Conservation (phyloP, 2,797 vertebrate genomes). For the Oceanodroma leucorhoa region DNA sequence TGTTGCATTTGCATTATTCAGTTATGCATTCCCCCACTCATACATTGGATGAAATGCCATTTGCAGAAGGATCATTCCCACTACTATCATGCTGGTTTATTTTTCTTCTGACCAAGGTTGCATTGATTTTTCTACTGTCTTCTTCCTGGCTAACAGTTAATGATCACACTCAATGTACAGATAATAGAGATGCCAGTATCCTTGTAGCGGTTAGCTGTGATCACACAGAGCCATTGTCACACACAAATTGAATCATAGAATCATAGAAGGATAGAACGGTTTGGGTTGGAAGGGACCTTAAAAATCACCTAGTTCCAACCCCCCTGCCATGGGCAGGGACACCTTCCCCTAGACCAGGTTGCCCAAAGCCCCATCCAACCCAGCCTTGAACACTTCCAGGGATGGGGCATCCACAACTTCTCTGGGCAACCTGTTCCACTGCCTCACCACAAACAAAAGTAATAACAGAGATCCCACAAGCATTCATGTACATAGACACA, state of each 20-base stretch:
- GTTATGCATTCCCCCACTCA: neutral
- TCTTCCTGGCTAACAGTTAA: slow-evolving; percentile 11
- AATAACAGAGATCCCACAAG: neutral
- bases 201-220: neutral
- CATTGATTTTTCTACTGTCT: slow-evolving; percentile 30
- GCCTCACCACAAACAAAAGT: neutral
- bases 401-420: neutral
- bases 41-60: neutral
- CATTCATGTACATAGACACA: neutral
- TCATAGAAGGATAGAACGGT: neutral
- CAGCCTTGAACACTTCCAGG: neutral
- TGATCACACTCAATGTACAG: slow-evolving; percentile 5
- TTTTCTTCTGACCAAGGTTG: neutral
- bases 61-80: neutral
- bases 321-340: neutral
- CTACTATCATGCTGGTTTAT: neutral
- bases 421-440: neutral
- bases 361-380: neutral
- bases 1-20: neutral
- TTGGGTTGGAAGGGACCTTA: neutral
- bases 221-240: neutral
- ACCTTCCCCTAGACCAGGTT: neutral
- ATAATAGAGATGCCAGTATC: slow-evolving; percentile 20
- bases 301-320: neutral
- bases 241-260: neutral